Percentiles rank a stretch among this genome's conserved stretches.
These are phyloP conservation scores for Drosophila aldrichi DNA, from an alignment of 2,888 invertebrate species.

Conservation along the genomic window DNA sequence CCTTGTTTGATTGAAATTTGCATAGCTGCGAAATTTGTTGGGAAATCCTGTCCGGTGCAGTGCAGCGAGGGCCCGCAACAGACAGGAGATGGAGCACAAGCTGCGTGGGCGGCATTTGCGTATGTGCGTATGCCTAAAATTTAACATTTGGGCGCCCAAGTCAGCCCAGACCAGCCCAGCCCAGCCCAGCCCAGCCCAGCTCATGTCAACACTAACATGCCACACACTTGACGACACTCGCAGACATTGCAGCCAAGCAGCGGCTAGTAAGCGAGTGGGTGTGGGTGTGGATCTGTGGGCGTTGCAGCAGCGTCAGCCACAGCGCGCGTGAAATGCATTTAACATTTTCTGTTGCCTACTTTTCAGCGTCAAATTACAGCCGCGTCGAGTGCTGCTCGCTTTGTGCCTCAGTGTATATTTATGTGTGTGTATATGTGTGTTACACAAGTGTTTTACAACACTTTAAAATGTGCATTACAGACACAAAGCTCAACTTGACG, in stretches of 20 bases:
- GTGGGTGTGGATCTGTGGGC: not conserved
- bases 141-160: conserved; percentile 21
- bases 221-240: conserved; percentile 64
- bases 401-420: conserved; percentile 11
- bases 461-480: conserved; percentile 47
- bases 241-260: conserved; percentile 24
- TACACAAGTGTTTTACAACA: conserved; percentile 29
- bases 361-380: conserved; percentile 69
- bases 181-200: conserved; percentile 36
- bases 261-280: not conserved
- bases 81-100: too few relatives aligned
- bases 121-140: conserved; percentile 44
- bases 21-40: conserved; percentile 55
- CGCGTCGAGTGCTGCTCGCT: conserved; percentile 53
- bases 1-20: conserved; percentile 67
- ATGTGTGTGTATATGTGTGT: conserved; percentile 21
- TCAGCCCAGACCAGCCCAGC: conserved; percentile 20
- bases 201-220: conserved; percentile 47
- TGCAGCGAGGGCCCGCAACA: not conserved
- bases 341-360: conserved; percentile 70
- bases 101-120: conserved; percentile 1
- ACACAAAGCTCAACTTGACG: conserved; percentile 30
- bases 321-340: conserved; percentile 76
- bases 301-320: conserved; percentile 54
- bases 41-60: conserved; percentile 47